A percentile compares a stretch with the other conserved stretches of the same genome.
phyloP scores from a whole-genome alignment of 1,140 invertebrate genomes.

The Drosophila gunungcola region DNA sequence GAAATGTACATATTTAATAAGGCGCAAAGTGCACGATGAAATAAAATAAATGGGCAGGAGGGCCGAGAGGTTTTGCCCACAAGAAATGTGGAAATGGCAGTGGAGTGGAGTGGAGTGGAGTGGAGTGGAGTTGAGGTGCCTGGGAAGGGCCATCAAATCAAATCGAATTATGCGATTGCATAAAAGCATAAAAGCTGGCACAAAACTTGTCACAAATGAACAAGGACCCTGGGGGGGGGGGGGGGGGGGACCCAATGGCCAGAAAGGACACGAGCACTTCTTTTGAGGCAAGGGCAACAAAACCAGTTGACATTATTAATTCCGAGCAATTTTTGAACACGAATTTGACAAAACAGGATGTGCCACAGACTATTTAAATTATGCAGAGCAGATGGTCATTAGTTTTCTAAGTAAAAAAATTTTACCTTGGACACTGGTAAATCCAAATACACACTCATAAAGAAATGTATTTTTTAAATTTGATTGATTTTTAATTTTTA shows the following conservation, averaged over 20 bases:
- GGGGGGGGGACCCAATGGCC: not conserved
- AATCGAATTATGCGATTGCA: constrained; percentile 52
- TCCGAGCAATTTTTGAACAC: not conserved
- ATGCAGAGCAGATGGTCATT: constrained; percentile 1
- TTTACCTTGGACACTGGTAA: not conserved
- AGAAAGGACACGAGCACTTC: constrained; percentile 7
- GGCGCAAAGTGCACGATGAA: constrained; percentile 58
- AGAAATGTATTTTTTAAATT: too few relatives aligned
- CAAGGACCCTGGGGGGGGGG: constrained; percentile 39
- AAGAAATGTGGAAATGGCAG: constrained; percentile 1
- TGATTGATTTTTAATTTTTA: too few relatives aligned
- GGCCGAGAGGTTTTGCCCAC: not conserved
- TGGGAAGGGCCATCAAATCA: constrained; percentile 18
- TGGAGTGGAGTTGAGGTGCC: constrained; percentile 1
- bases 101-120: too few relatives aligned
- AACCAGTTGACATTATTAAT: constrained; percentile 3
- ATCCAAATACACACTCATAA: too few relatives aligned
- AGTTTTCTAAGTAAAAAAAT: not conserved
- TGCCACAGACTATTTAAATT: constrained; percentile 7
- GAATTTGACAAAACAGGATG: constrained; percentile 4
- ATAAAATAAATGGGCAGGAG: not conserved
- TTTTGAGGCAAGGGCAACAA: not conserved
- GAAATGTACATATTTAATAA: constrained; percentile 68
- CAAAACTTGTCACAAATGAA: constrained; percentile 18
- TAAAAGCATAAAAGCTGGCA: constrained; percentile 49